Percentiles rank a stretch among this genome's conserved stretches.
phyloP scores from a whole-genome alignment of 2,797 vertebrate species.

The Microctenopoma lineatum region DNA sequence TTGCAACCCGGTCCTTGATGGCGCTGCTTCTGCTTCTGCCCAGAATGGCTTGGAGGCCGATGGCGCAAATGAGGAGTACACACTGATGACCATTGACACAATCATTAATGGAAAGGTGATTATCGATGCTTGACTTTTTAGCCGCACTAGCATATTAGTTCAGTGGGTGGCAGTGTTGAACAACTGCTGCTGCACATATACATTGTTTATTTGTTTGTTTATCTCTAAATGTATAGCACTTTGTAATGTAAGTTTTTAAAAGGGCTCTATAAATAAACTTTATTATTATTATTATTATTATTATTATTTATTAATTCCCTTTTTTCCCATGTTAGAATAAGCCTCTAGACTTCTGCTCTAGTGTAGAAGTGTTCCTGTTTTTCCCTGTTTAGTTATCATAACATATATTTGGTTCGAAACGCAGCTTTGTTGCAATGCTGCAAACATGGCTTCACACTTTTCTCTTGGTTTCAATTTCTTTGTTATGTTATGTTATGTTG shows the following conservation, averaged over 20 bases:
- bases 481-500: background rate
- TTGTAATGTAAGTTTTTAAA: too few species aligned
- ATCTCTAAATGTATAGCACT: too few species aligned
- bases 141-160: background rate
- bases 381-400: background rate
- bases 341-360: background rate
- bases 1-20: constrained; percentile 89
- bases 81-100: constrained; percentile 95
- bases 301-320: too few species aligned
- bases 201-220: too few species aligned
- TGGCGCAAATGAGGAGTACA: constrained; percentile 85
- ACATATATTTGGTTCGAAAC: background rate
- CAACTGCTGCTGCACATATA: too few species aligned
- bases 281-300: too few species aligned
- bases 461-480: background rate
- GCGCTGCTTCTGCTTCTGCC: constrained; percentile 80
- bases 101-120: constrained; percentile 98
- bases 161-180: background rate
- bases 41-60: constrained; percentile 85
- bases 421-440: background rate
- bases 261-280: too few species aligned
- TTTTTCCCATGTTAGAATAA: background rate
- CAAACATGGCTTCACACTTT: background rate
- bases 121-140: background rate
- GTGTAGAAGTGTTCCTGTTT: background rate